phyloP scores from a whole-genome alignment of 2,888 invertebrate species.

The Odontocerum albicorne region DNA sequence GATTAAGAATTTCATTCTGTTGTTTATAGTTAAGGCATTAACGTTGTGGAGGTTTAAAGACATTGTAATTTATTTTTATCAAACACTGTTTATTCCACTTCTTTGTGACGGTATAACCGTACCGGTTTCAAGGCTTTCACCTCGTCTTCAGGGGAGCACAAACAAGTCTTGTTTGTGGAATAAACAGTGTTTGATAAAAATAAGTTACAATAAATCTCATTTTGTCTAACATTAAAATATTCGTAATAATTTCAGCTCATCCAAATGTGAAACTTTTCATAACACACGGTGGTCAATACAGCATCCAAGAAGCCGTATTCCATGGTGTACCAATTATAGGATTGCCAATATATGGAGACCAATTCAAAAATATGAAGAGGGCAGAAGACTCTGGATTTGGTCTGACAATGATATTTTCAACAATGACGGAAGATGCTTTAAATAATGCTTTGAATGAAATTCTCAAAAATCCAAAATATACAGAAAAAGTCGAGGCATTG shows the following conservation, averaged over 20 bases:
- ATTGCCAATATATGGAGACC: conserved; percentile 51
- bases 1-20: too few relatives aligned
- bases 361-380: conserved; percentile 46
- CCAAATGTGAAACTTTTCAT: conserved; percentile 50
- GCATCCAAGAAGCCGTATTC: conserved; percentile 49
- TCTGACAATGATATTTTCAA: conserved; percentile 42
- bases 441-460: conserved; percentile 44
- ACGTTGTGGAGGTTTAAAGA: too few relatives aligned
- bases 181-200: too few relatives aligned
- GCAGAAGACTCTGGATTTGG: conserved; percentile 47
- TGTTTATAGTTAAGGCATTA: too few relatives aligned
- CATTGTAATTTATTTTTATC: too few relatives aligned
- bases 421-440: conserved; percentile 44
- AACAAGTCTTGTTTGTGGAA: too few relatives aligned
- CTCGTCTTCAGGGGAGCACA: too few relatives aligned
- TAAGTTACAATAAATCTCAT: too few relatives aligned
- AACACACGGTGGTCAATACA: conserved; percentile 49
- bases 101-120: too few relatives aligned
- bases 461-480: conserved; percentile 42
- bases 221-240: too few relatives aligned
- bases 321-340: conserved; percentile 50
- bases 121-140: too few relatives aligned
- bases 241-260: conserved; percentile 44
- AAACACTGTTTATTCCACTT: too few relatives aligned
- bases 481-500: conserved; percentile 32